Percentiles rank a stretch among this genome's conserved stretches.
These are phyloP conservation scores for Amyelois transitella DNA, from an alignment of 1,140 invertebrate species.

Conservation along the genomic window DNA sequence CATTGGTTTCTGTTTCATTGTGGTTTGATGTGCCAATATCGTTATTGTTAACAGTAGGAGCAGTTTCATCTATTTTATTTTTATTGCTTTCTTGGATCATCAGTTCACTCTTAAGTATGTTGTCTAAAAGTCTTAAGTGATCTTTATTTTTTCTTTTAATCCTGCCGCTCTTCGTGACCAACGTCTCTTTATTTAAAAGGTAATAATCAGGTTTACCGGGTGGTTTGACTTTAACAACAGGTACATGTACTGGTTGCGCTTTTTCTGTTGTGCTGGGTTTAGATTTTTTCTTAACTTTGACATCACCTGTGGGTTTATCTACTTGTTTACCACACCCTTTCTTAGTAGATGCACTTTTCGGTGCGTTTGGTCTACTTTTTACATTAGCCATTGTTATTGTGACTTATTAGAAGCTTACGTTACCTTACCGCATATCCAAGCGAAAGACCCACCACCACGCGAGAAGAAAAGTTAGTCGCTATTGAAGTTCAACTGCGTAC, in stretches of 20 bases:
- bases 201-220: not conserved
- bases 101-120: conserved; percentile 55
- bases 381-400: conserved; percentile 60
- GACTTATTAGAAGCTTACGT: conserved; percentile 27
- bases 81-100: conserved; percentile 31
- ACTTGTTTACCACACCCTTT: conserved; percentile 16
- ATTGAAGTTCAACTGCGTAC: conserved; percentile 27
- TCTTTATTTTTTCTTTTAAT: conserved; percentile 42
- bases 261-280: not conserved
- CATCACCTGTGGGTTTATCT: conserved; percentile 11
- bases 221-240: not conserved
- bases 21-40: conserved; percentile 18
- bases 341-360: conserved; percentile 36
- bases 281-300: conserved; percentile 14
- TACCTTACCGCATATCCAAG: conserved; percentile 30
- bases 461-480: conserved; percentile 43
- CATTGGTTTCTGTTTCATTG: conserved; percentile 24
- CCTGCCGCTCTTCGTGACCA: conserved; percentile 33
- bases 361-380: conserved; percentile 51
- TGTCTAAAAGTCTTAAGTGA: conserved; percentile 37
- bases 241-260: not conserved
- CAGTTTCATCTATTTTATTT: conserved; percentile 16
- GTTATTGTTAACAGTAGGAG: conserved; percentile 23
- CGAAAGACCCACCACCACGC: conserved; percentile 57
- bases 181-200: not conserved